Percentiles rank a stretch among this genome's conserved stretches.
Conservation (phyloP, 2,797 vertebrate species). For the Aplochiton taeniatus region DNA sequence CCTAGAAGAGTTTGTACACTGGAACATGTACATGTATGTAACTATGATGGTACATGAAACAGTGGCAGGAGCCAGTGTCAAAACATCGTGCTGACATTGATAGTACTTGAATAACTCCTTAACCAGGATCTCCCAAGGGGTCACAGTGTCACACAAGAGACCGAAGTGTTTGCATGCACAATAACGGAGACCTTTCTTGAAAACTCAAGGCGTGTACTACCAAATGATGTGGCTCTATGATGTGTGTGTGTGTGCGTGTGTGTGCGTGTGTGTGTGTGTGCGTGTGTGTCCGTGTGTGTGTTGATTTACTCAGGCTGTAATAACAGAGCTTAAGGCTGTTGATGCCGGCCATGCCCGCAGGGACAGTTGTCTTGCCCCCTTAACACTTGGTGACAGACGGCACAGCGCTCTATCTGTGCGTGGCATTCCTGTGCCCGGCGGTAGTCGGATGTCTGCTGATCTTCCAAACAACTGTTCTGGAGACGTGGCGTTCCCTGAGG, state of each 20-base stretch:
- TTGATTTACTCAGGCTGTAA: conserved; percentile 30
- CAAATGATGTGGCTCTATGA: background rate
- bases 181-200: background rate
- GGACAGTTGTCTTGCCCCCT: conserved; percentile 26
- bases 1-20: no score
- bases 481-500: background rate
- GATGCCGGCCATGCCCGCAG: conserved; percentile 13
- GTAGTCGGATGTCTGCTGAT: conserved; percentile 42
- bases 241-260: background rate
- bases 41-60: no score
- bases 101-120: no score
- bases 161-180: background rate
- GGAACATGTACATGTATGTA: no score
- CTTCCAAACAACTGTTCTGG: conserved; percentile 35
- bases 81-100: no score
- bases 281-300: background rate
- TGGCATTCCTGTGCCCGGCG: conserved; percentile 44
- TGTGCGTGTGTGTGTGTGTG: no score
- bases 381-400: conserved; percentile 35
- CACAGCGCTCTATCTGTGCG: conserved; percentile 31
- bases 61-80: no score
- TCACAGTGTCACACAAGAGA: no score
- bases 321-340: conserved; percentile 33
- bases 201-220: conserved; percentile 2
- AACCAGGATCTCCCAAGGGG: no score